Evolutionary conservation across 2,888 invertebrate species (phyloP).

Genomic region (Yponomeuta evonymella): DNA sequence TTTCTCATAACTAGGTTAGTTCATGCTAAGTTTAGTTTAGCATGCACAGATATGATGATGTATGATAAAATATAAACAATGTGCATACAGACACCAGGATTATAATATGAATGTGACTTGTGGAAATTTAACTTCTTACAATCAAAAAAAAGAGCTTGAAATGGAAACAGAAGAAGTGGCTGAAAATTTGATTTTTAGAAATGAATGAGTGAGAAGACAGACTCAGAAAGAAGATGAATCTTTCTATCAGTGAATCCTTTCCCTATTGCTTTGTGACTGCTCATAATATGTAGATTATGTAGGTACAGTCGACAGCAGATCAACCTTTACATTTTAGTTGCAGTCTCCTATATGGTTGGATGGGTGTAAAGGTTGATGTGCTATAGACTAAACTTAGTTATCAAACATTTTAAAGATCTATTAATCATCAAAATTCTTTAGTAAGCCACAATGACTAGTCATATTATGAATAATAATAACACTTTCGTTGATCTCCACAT

Average conservation of each 20-base stretch:
- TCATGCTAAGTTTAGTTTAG: background rate
- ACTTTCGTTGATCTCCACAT: slow-evolving; percentile 51
- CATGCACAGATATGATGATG: background rate
- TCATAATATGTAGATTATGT: slow-evolving; percentile 28
- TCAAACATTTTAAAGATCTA: slow-evolving; percentile 25
- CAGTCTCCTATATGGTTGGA: too few relatives aligned
- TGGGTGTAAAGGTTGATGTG: too few relatives aligned
- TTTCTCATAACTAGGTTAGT: background rate
- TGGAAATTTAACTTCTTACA: background rate
- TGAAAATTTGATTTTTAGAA: background rate
- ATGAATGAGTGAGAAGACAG: background rate
- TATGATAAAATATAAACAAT: background rate
- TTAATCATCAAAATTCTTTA: slow-evolving; percentile 28
- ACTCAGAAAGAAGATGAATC: background rate
- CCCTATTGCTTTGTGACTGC: slow-evolving; percentile 24
- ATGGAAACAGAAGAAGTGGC: background rate
- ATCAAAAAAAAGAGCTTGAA: background rate
- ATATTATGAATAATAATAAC: slow-evolving; percentile 54
- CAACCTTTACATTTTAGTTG: too few relatives aligned
- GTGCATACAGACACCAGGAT: background rate
- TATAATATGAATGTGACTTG: background rate
- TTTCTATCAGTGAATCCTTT: too few relatives aligned
- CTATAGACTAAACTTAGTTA: slow-evolving; percentile 31
- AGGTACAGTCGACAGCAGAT: too few relatives aligned
- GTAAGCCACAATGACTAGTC: slow-evolving; percentile 62